phyloP scores from a whole-genome alignment of 2,888 invertebrate genomes.

The Acheta domesticus region DNA sequence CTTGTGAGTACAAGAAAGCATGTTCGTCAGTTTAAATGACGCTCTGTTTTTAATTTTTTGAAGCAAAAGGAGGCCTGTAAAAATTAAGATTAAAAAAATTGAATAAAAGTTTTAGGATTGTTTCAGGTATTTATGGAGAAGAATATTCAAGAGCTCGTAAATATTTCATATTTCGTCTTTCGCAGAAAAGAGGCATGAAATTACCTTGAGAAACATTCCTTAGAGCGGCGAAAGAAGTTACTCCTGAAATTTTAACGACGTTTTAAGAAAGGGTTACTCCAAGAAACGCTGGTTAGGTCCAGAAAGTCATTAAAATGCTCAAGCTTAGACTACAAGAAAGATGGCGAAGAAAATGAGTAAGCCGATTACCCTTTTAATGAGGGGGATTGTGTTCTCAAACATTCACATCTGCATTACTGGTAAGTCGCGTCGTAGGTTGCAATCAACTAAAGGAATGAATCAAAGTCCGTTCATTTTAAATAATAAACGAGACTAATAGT shows the following conservation, averaged over 20 bases:
- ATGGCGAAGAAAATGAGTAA: not conserved
- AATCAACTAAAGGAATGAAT: too few species aligned
- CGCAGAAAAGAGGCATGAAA: not conserved
- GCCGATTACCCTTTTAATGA: not conserved
- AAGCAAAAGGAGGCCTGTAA: too few species aligned
- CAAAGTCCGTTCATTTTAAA: too few species aligned
- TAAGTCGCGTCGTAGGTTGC: too few species aligned
- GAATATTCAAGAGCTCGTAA: constrained; percentile 8
- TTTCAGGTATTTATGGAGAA: not conserved
- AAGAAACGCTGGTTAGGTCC: not conserved
- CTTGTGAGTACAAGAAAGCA: too few species aligned
- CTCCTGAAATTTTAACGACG: not conserved
- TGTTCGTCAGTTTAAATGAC: too few species aligned
- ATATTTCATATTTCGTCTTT: not conserved
- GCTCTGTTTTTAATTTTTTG: too few species aligned
- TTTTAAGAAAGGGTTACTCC: not conserved
- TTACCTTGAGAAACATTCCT: constrained; percentile 5
- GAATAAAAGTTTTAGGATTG: too few species aligned
- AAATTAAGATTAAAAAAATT: too few species aligned
- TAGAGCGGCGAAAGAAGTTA: not conserved
- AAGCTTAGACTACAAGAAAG: not conserved
- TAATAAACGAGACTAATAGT: too few species aligned
- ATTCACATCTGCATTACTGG: too few species aligned
- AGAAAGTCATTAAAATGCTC: constrained; percentile 5
- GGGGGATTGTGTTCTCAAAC: too few species aligned